Evolutionary conservation across 1,140 invertebrate genomes (phyloP), one percentile per base, ranked within the genome.

Genomic region (Mesaphorura yosii): DNA sequence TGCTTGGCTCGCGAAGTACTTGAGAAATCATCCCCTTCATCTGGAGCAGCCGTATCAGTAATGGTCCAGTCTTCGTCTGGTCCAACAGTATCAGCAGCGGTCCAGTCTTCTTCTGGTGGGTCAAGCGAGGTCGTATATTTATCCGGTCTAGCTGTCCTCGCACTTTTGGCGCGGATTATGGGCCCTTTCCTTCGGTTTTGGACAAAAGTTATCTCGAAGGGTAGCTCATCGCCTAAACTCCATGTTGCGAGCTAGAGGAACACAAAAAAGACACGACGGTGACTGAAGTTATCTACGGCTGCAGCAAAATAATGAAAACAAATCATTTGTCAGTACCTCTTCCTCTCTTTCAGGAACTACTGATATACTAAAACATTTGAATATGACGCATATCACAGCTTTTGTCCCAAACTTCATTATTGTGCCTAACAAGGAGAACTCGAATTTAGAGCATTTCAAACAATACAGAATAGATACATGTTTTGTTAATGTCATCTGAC

Each of bases 321-420:
- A 42, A 28, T 14, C 27, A 49, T 28, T 34, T 46, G n/a, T 19
- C 25, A 6, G 6, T 52, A 61, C 59, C 27, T 61, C 55, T 15
- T 17, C 0, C 1, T 46, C 12, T 39, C 38, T 28, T 3, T 19
- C 27, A 17, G 59, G 37, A 44, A 41, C 42, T 15, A 61, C 59
- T 17, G 59, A 57, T 0, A 39, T 48, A 10, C 27, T 49, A 38
- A 61, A 61, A n/a, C 29, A 50, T 40, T 55, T 48, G 23, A 61
- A 57, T 20, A 56, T 25, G 0, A 54, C 27, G 22, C 59, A 61
- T 20, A 46, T 52, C 7, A 48, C 59, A 0, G 59, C 59, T n/a
- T 45, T 37, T 26, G 37, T 29, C 14, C 59, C 59, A 5, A 55
- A 42, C 12, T 52, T 54, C 40, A 49, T 51, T 14, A 61, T 42